These are phyloP conservation scores for Helobdella robusta DNA, from an alignment of 2,888 invertebrate species.

Conservation along the genomic window DNA sequence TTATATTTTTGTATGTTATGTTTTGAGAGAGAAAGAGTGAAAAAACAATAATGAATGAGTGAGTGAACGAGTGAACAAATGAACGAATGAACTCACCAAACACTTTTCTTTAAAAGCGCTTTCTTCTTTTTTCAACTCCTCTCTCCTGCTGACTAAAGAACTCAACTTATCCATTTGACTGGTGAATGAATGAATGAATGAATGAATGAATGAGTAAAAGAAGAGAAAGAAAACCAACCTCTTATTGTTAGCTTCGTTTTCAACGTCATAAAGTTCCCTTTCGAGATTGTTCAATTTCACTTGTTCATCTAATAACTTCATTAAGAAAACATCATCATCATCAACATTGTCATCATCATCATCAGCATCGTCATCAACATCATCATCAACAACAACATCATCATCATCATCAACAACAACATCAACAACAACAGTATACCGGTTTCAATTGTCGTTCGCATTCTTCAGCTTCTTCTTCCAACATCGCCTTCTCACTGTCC, in stretches of 20 bases:
- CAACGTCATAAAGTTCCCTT: neutral
- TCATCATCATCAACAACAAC: slow-evolving; percentile 20
- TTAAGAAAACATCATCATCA: slow-evolving; percentile 4
- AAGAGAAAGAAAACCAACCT: neutral
- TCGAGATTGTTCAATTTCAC: neutral
- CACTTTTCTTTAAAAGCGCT: slow-evolving; percentile 59
- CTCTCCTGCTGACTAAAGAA: slow-evolving; percentile 62
- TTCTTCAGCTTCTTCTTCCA: no score
- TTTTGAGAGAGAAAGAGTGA: no score
- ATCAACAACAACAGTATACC: neutral
- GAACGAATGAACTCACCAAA: no score
- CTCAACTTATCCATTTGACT: no score
- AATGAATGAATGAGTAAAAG: neutral
- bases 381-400: slow-evolving; percentile 23
- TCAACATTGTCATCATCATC: no score
- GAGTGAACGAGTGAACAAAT: no score
- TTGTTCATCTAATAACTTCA: neutral
- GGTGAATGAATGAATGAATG: neutral
- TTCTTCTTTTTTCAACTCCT: slow-evolving; percentile 64
- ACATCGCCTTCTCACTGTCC: no score
- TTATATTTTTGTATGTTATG: no score
- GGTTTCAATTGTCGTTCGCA: neutral
- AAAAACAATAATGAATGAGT: no score
- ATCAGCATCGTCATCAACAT: no score
- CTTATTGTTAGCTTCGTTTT: neutral